A percentile compares a stretch with the other conserved stretches of the same genome.
Evolutionary conservation across 2,888 invertebrate genomes (phyloP).

Genomic region (Eupsilia transversa): DNA sequence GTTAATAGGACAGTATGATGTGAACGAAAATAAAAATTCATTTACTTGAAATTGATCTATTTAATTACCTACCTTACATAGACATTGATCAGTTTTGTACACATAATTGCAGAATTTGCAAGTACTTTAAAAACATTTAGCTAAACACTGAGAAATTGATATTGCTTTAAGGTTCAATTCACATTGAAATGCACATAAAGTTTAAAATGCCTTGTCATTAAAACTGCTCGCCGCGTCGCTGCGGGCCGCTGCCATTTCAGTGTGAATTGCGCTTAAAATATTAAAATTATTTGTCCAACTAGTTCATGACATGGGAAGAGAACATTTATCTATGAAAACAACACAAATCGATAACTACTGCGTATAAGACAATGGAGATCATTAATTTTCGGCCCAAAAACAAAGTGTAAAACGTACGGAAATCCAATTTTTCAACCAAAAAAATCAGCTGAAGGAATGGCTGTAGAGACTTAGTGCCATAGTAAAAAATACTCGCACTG

Average conservation of each 20-base stretch:
- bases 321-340: background rate
- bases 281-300: background rate
- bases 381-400: no score
- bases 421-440: no score
- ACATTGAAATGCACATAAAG: no score
- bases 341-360: background rate
- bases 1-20: slow-evolving; percentile 88
- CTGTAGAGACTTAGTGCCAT: no score
- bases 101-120: background rate
- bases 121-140: background rate
- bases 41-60: slow-evolving; percentile 79
- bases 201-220: no score
- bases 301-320: background rate
- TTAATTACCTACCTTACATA: slow-evolving; percentile 60
- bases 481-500: no score
- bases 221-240: no score
- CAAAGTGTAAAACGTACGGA: no score
- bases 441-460: no score
- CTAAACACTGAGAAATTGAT: background rate
- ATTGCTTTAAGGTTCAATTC: no score
- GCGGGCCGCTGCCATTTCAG: no score
- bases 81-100: slow-evolving; percentile 2
- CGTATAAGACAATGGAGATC: background rate
- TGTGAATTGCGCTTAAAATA: no score
- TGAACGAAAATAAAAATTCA: slow-evolving; percentile 88